Conservation (phyloP, 2,888 invertebrate genomes). For the Drosophila stalkeri region DNA sequence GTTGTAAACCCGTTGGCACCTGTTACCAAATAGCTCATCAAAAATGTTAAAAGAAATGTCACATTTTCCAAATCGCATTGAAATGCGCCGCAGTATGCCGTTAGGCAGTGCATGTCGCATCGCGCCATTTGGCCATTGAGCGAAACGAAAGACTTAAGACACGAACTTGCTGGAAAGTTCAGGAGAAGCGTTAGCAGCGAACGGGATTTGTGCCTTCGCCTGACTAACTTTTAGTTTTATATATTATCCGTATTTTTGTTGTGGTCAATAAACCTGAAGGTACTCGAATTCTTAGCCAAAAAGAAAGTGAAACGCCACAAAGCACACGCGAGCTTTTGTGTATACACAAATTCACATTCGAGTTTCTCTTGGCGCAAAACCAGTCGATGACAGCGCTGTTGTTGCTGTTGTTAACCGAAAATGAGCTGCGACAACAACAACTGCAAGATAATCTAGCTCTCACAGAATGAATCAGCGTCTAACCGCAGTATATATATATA, state of each 20-base stretch:
- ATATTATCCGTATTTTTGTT: not conserved
- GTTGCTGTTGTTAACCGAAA: constrained; percentile 41
- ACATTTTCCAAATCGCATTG: constrained; percentile 49
- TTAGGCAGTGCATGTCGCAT: constrained; percentile 27
- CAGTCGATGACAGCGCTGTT: constrained; percentile 62
- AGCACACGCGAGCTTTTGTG: constrained; percentile 26
- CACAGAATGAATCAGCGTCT: constrained; percentile 62
- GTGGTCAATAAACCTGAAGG: constrained; percentile 70
- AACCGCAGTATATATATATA: not conserved
- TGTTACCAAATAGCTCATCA: constrained; percentile 63
- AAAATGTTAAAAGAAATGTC: constrained; percentile 12
- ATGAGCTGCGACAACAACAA: constrained; percentile 21
- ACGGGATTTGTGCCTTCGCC: constrained; percentile 15
- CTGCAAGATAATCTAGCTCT: constrained; percentile 44
- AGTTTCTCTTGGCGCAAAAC: constrained; percentile 74
- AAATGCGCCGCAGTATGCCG: constrained; percentile 58
- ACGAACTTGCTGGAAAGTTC: constrained; percentile 70
- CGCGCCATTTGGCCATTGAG: constrained; percentile 57
- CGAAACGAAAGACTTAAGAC: constrained; percentile 72
- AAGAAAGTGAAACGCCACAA: constrained; percentile 73
- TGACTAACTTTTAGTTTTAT: constrained; percentile 33
- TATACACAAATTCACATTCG: constrained; percentile 10
- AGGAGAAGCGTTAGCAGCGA: constrained; percentile 1
- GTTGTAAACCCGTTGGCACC: constrained; percentile 33
- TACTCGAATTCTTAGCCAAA: constrained; percentile 70